These are phyloP conservation scores for Promerops cafer DNA, from an alignment of 2,113 vertebrate genomes.

Conservation along the genomic window DNA sequence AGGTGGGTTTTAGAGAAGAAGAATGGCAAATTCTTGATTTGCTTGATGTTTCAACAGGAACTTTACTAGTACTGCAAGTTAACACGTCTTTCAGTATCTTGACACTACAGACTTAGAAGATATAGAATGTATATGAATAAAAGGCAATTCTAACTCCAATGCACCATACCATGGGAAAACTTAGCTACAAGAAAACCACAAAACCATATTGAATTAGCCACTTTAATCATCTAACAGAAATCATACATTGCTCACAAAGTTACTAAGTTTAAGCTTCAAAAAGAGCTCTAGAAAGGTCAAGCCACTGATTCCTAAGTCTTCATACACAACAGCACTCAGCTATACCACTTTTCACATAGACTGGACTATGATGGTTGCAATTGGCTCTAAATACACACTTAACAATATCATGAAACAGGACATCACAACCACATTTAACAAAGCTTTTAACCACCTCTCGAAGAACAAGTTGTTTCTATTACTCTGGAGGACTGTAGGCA, in stretches of 20 bases:
- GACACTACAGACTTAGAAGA: not conserved
- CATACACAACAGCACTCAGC: not conserved
- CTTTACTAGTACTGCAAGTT: not conserved
- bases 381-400: not conserved
- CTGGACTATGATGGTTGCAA: not conserved
- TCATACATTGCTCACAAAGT: not conserved
- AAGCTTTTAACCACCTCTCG: fast-evolving
- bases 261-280: not conserved
- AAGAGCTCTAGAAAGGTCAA: not conserved
- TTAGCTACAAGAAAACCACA: not conserved
- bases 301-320: not conserved
- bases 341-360: not conserved
- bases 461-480: not conserved
- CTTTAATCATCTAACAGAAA: not conserved
- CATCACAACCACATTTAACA: not conserved
- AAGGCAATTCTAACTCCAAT: not conserved
- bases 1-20: not conserved
- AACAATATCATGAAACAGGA: not conserved
- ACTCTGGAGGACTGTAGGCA: not conserved
- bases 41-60: not conserved
- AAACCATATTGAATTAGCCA: not conserved
- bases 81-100: not conserved
- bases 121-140: not conserved
- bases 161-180: not conserved
- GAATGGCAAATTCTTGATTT: not conserved